A percentile compares a stretch with the other conserved stretches of the same genome.
Conservation (phyloP, 2,113 vertebrate genomes). For the Pituophis catenifer region DNA sequence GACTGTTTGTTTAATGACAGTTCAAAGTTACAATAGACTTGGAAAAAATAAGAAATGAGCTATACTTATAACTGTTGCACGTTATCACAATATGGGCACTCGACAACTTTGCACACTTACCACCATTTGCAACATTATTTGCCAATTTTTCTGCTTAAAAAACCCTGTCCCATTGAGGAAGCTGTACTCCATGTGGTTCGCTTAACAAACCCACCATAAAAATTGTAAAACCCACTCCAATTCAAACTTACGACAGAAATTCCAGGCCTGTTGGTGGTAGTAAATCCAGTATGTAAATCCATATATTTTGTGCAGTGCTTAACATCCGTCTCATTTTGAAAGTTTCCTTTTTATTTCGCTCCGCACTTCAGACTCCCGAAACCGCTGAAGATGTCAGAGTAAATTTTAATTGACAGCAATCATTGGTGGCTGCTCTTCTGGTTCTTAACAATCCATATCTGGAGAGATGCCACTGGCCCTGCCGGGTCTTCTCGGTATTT, state of each 20-base stretch:
- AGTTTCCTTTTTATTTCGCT: background rate
- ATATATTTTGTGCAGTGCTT: background rate
- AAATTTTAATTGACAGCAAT: constrained; percentile 34
- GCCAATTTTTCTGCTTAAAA: background rate
- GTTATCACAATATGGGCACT: background rate
- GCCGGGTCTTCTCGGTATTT: background rate
- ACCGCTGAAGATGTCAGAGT: constrained; percentile 19
- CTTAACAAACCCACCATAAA: background rate
- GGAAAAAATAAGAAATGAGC: background rate
- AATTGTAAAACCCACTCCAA: background rate
- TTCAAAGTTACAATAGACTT: background rate
- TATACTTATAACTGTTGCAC: background rate
- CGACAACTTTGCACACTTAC: background rate
- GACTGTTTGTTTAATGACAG: background rate
- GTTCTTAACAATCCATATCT: constrained; percentile 9
- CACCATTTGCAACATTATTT: background rate
- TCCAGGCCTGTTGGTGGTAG: background rate
- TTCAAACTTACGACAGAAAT: background rate
- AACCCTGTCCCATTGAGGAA: background rate
- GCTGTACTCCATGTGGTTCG: background rate
- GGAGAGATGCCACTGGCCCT: constrained; percentile 4
- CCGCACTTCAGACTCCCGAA: background rate
- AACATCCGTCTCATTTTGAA: constrained; percentile 21
- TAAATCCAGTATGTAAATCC: background rate
- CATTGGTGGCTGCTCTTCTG: constrained; percentile 24